Base-by-base conservation (phyloP, 1,140 invertebrate genomes). In the Proctacanthus coquilletti region DNA sequence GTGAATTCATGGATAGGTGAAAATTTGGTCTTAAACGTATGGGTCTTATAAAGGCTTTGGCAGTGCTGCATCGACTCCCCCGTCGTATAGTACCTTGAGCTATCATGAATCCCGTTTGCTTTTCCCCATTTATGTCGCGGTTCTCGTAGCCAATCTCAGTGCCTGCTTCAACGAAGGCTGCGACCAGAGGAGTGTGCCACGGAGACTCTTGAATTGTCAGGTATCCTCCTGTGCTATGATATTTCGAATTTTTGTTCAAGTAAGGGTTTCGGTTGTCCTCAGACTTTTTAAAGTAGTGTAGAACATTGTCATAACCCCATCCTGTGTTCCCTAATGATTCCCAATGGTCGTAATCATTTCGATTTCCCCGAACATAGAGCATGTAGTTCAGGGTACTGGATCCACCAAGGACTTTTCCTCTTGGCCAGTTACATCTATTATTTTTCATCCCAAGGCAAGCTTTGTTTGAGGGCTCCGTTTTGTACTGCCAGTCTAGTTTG, bases 361-460 rank as follows among this genome's bases (percentile, higher is more conserved):
- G 70, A 60, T 78, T 72, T 32, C 81, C 92, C 43, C 91, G 64
- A 5, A 59, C 85, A 56, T 96, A 96, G 0, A 94, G 71, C 92
- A 97, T 94, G 47, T 93, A 94, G 55, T 97, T 96, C 0, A 96
- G 64, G 0, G 87, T 84, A 31, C 81, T 85, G 1, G 84, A 88
- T 1, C 92, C 92, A 2, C 91, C 92, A 0, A 89, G 61, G 0
- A 86, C 80, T 52, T 84, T 87, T 9, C 83, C 84, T 25, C 82
- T 59, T 0, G 84, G 81, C 83, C 82, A 87, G 48, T 82, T 85
- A 56, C 83, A 87, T 21, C 78, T 66, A 30, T 74, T 72, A 33
- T 75, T 74, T 45, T 77, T 76, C 67, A 75, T 75, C 2, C 73
- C 84, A 31, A 86, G 62, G 45, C 84, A 87, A 0, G 84, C 79